phyloP scores from a whole-genome alignment of 2,797 vertebrate genomes.

The Rhadinocentrus ornatus region DNA sequence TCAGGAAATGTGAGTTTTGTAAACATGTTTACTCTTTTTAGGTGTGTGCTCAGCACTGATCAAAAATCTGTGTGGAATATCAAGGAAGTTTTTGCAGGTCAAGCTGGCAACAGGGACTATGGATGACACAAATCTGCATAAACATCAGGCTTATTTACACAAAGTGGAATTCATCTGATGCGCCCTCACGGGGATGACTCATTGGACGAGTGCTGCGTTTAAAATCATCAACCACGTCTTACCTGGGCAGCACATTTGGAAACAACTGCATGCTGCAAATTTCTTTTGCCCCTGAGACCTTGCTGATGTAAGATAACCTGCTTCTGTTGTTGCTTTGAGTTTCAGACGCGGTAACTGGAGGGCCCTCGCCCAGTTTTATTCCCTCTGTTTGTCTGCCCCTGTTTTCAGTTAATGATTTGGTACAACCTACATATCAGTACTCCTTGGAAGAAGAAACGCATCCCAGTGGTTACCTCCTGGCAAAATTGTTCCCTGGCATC shows the following conservation, averaged over 20 bases:
- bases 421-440: not conserved
- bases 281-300: constrained; percentile 10
- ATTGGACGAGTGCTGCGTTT: not conserved
- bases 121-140: constrained; percentile 46
- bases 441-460: not conserved
- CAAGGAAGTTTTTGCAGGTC: constrained; percentile 50
- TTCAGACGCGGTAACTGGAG: constrained; percentile 2
- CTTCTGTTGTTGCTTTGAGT: not conserved
- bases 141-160: constrained; percentile 67
- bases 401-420: constrained; percentile 1
- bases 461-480: not conserved
- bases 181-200: constrained; percentile 19
- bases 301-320: constrained; percentile 21
- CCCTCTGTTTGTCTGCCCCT: constrained; percentile 1
- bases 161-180: constrained; percentile 34
- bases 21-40: constrained; percentile 67
- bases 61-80: constrained; percentile 32
- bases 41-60: constrained; percentile 31
- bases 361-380: constrained; percentile 1
- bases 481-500: not conserved
- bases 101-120: constrained; percentile 44
- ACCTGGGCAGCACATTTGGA: constrained; percentile 4
- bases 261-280: constrained; percentile 3
- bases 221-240: not conserved
- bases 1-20: constrained; percentile 41